Percentiles rank a stretch among this genome's conserved stretches.
phyloP scores from a whole-genome alignment of 2,888 invertebrate genomes.

The Dryococelus australis region DNA sequence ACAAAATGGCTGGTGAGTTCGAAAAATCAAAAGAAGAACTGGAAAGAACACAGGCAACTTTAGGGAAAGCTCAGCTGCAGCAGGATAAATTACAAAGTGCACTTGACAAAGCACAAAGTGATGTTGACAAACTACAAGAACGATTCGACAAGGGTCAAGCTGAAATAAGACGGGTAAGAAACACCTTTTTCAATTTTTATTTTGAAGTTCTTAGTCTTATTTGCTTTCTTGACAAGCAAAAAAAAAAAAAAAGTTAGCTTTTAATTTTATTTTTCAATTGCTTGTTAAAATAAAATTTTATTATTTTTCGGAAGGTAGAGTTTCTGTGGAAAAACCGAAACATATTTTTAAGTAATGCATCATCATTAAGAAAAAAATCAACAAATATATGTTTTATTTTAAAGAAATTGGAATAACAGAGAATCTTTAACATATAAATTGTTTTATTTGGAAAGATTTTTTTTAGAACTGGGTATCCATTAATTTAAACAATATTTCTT shows the following conservation, averaged over 20 bases:
- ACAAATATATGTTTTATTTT: too few species aligned
- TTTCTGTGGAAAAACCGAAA: too few species aligned
- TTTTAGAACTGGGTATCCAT: too few species aligned
- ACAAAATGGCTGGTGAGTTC: slow-evolving; percentile 82
- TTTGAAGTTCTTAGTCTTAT: neutral
- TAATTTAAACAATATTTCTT: too few species aligned
- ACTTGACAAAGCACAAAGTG: slow-evolving; percentile 88
- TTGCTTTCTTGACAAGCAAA: slow-evolving; percentile 22
- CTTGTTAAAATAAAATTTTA: too few species aligned
- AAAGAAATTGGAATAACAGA: too few species aligned
- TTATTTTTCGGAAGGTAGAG: too few species aligned
- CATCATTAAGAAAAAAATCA: too few species aligned
- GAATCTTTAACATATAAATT: too few species aligned
- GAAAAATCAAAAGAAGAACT: slow-evolving; percentile 89
- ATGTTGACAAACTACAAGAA: slow-evolving; percentile 89
- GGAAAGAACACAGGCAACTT: slow-evolving; percentile 86
- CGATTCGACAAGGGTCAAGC: slow-evolving; percentile 82
- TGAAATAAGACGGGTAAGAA: slow-evolving; percentile 81
- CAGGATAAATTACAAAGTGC: slow-evolving; percentile 91
- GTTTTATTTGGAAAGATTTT: too few species aligned
- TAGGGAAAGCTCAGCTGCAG: slow-evolving; percentile 90
- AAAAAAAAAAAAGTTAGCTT: slow-evolving; percentile 22
- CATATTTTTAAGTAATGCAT: too few species aligned
- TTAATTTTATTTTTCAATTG: neutral
- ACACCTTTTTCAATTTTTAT: slow-evolving; percentile 31